Evolutionary conservation across 2,113 vertebrate species (phyloP).

Genomic region (Catharus fuscescens): DNA sequence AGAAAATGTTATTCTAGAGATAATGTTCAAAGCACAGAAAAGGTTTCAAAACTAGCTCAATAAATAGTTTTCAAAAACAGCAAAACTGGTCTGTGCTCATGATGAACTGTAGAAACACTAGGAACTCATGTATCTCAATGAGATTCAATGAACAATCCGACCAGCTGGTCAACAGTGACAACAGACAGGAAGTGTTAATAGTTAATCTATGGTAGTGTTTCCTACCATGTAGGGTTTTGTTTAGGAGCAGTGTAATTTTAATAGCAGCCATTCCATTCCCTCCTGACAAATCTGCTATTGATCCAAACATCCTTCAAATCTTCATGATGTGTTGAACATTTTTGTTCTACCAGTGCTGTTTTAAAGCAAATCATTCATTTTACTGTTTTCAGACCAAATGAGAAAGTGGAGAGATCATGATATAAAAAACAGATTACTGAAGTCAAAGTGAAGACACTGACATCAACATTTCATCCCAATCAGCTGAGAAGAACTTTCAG

Average conservation of each 20-base stretch:
- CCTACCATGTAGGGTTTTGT: not conserved
- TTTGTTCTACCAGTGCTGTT: not conserved
- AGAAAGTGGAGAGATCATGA: not conserved
- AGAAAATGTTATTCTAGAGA: not conserved
- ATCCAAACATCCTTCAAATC: not conserved
- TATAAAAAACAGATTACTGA: not conserved
- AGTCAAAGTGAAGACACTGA: not conserved
- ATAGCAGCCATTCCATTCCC: not conserved
- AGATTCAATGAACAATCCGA: not conserved
- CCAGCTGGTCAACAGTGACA: not conserved
- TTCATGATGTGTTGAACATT: fast-evolving
- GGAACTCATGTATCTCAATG: not conserved
- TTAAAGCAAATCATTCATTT: not conserved
- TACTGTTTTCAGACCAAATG: not conserved
- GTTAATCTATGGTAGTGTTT: not conserved
- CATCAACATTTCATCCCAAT: not conserved
- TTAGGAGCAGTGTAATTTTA: not conserved
- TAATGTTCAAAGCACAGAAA: not conserved
- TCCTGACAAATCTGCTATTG: not conserved
- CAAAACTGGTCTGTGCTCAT: not conserved
- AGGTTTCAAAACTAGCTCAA: not conserved
- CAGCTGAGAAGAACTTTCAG: not conserved
- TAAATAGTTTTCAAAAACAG: not conserved
- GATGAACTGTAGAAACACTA: not conserved
- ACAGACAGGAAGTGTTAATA: not conserved